Evolutionary conservation across 1,140 invertebrate species (phyloP), one percentile per base, ranked within the genome.

Genomic region (Bradysia coprophila): DNA sequence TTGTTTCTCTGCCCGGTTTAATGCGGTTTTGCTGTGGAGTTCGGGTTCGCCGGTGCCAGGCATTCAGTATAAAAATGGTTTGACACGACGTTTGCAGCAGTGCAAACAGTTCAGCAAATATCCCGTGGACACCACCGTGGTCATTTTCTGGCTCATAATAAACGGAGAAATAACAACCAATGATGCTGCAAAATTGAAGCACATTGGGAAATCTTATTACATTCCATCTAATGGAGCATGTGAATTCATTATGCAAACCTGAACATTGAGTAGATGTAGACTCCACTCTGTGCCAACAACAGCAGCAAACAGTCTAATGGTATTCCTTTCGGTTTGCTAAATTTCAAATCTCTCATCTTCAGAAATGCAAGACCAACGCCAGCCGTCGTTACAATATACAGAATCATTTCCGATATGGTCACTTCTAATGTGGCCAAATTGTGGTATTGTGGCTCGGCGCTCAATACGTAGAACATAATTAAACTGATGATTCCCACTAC

Each of bases 401-500:
- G 61, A 38, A 73, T 57, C 11, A 81, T 55, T 54, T 83, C 79
- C 31, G 76, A 75, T 39, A 80, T 63, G 48, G 78, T 78, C 20
- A 81, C 75, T 61, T 81, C 70, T 23, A 76, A 67, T 45, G 79
- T 73, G 1, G 77, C 80, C 28, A 63, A 24, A 13, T 13, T 36
- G 45, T 76, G 66, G 22, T 74, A 63, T 48, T 67, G 52, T 50
- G 73, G 67, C 50, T 69, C 72, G 46, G 74, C 74, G 41, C 78
- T 74, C 10, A 86, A 65, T 0, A 88, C 82, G 57, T 87, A 87
- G 61, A 87, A 89, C 61, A 87, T 78, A 38, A 87, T 86, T n/a
- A 87, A 68, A 20, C 79, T 81, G 42, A 90, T 81, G 32, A 88
- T 80, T 3, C 83, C 86, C 6, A 82, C 57, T 4, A 87, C 82